A percentile compares a stretch with the other conserved stretches of the same genome.
These are phyloP conservation scores for Belonocnema kinseyi DNA, from an alignment of 1,140 invertebrate genomes.

Conservation along the genomic window DNA sequence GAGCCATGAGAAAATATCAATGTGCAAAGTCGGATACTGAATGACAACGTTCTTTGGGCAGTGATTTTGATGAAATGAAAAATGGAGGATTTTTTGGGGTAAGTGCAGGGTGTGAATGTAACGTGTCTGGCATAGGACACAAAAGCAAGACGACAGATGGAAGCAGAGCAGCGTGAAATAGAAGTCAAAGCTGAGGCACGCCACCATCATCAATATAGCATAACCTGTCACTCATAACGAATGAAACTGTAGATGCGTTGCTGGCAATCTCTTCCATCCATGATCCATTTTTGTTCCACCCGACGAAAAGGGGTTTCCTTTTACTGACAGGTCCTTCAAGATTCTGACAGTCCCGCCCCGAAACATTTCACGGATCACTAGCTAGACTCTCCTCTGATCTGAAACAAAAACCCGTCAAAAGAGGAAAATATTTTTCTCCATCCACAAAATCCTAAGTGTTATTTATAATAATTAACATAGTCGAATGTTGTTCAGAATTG, in stretches of 20 bases:
- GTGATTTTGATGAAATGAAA: too few species aligned
- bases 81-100: neutral
- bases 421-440: too few species aligned
- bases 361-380: conserved; percentile 25
- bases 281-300: conserved; percentile 25
- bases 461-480: too few species aligned
- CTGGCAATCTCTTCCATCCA: conserved; percentile 40
- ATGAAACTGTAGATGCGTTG: conserved; percentile 49
- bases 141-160: conserved; percentile 50
- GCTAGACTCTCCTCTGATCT: neutral
- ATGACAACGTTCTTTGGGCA: too few species aligned
- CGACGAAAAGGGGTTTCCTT: conserved; percentile 23
- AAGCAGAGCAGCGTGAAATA: conserved; percentile 58
- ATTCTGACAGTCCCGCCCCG: neutral
- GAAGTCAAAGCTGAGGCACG: conserved; percentile 51
- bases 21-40: too few species aligned
- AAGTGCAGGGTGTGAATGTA: neutral
- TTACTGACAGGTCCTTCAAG: conserved; percentile 27
- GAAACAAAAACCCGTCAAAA: neutral
- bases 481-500: too few species aligned
- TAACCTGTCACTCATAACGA: conserved; percentile 48
- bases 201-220: conserved; percentile 46
- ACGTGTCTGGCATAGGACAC: conserved; percentile 1
- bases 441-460: too few species aligned
- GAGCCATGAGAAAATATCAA: too few species aligned